These are phyloP conservation scores for Orthosia cruda DNA, from an alignment of 2,888 invertebrate species.

Conservation along the genomic window DNA sequence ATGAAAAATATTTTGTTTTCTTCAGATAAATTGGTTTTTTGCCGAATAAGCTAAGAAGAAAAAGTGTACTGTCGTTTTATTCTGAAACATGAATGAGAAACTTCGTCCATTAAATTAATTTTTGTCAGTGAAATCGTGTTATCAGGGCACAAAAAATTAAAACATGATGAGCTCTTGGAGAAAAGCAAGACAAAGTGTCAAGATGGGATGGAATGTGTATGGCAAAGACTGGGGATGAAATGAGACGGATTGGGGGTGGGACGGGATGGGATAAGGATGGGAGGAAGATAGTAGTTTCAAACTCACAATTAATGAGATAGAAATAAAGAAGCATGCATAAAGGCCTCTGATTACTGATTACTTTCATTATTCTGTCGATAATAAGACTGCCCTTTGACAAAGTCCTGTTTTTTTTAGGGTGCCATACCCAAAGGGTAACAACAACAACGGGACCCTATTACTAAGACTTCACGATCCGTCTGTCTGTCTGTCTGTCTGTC, in stretches of 20 bases:
- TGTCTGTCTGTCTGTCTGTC: too few species aligned
- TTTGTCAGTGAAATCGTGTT: neutral
- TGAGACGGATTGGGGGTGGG: too few species aligned
- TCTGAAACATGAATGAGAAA: neutral
- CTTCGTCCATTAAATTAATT: neutral
- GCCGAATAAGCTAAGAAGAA: neutral
- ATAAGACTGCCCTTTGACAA: neutral
- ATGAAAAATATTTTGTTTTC: neutral
- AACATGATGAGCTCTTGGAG: neutral
- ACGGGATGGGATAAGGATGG: too few species aligned
- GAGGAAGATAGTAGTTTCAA: neutral
- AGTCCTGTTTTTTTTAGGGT: too few species aligned
- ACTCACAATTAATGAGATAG: neutral
- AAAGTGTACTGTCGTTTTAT: neutral
- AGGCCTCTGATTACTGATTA: conserved; percentile 20
- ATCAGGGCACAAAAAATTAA: conserved; percentile 5
- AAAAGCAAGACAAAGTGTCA: too few species aligned
- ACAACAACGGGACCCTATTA: too few species aligned
- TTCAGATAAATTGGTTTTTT: neutral
- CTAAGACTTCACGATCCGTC: too few species aligned
- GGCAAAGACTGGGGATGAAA: too few species aligned
- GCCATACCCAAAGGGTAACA: too few species aligned
- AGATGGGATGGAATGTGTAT: too few species aligned
- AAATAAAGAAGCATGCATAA: neutral
- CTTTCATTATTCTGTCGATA: conserved; percentile 5